Percentiles rank a stretch among this genome's conserved stretches.
phyloP scores from a whole-genome alignment of 2,888 invertebrate species.

The Drosophila pegasa region DNA sequence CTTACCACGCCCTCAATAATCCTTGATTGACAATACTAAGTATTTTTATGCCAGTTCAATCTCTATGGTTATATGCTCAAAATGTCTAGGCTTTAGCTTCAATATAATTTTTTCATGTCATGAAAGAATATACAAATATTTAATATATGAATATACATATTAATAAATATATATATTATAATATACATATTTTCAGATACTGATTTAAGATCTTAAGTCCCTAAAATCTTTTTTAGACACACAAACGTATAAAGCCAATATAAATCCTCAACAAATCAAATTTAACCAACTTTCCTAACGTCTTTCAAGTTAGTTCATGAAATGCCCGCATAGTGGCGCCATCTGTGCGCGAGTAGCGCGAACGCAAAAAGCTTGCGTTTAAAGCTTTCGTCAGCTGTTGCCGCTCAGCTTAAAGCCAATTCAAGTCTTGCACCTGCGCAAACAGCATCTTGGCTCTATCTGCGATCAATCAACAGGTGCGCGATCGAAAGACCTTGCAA shows the following conservation, averaged over 20 bases:
- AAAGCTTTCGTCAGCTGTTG: constrained; percentile 9
- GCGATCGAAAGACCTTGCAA: constrained; percentile 50
- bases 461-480: constrained; percentile 5
- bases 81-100: too few species aligned
- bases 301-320: neutral
- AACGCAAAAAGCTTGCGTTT: neutral
- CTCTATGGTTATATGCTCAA: too few species aligned
- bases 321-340: constrained; percentile 31
- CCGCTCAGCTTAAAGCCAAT: constrained; percentile 29
- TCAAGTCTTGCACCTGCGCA: constrained; percentile 39
- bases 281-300: neutral
- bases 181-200: too few species aligned
- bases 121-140: neutral
- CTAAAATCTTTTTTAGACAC: too few species aligned
- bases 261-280: neutral
- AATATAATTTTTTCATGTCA: neutral
- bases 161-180: too few species aligned
- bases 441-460: neutral
- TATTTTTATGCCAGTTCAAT: too few species aligned
- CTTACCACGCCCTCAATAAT: too few species aligned
- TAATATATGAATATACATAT: too few species aligned
- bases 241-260: too few species aligned
- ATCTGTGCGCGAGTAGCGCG: constrained; percentile 17
- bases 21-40: too few species aligned
- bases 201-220: too few species aligned